Percentiles rank a stretch among this genome's conserved stretches.
Evolutionary conservation across 2,888 invertebrate genomes (phyloP).

Genomic region (Synanthedon formicaeformis): DNA sequence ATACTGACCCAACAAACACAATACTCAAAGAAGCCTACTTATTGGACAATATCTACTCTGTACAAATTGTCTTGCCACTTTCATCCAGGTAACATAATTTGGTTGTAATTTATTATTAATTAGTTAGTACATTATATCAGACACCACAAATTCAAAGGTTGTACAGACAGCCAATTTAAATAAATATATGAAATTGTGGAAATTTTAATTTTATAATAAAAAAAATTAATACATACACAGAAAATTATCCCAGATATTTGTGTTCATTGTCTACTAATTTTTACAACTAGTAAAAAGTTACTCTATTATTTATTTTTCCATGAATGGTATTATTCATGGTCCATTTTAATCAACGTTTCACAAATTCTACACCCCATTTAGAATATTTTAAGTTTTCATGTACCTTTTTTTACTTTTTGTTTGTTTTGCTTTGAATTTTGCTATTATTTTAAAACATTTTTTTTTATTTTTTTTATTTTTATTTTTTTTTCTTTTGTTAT

Average conservation of each 20-base stretch:
- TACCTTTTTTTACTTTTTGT: no score
- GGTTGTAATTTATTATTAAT: background rate
- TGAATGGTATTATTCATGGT: no score
- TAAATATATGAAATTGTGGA: background rate
- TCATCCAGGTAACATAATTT: conserved; percentile 44
- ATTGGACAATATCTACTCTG: conserved; percentile 74
- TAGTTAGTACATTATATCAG: background rate
- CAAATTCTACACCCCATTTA: no score
- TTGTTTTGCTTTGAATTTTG: no score
- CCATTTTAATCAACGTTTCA: no score
- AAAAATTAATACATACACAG: no score
- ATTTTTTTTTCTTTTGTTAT: conserved; percentile 2
- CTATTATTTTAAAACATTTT: background rate
- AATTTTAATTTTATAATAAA: no score
- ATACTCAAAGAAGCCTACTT: conserved; percentile 77
- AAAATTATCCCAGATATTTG: no score
- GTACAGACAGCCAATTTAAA: background rate
- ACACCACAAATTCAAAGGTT: background rate
- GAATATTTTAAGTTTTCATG: no score
- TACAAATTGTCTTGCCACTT: conserved; percentile 73
- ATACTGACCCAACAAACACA: conserved; percentile 77
- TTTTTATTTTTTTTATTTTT: conserved; percentile 1
- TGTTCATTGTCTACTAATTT: no score
- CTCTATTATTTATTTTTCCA: no score
- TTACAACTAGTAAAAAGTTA: no score